Evolutionary conservation across 2,888 invertebrate species (phyloP).

Genomic region (Synergus gifuensis): DNA sequence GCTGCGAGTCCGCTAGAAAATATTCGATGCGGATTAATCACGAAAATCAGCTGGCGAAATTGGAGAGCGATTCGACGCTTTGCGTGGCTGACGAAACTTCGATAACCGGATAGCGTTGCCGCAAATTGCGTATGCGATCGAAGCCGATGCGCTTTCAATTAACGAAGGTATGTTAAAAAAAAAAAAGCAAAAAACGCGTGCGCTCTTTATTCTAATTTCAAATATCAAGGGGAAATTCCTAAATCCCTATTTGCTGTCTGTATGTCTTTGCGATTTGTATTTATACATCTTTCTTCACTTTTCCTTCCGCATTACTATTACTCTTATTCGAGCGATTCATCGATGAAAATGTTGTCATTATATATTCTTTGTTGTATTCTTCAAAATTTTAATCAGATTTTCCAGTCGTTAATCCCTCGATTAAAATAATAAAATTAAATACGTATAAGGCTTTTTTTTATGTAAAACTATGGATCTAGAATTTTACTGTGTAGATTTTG

Average conservation of each 20-base stretch:
- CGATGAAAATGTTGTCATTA: conserved; percentile 15
- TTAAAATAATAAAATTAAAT: too few relatives aligned
- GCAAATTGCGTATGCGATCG: conserved; percentile 75
- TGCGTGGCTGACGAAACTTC: conserved; percentile 71
- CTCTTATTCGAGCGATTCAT: conserved; percentile 33
- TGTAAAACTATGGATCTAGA: not conserved
- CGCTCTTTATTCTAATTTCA: conserved; percentile 60
- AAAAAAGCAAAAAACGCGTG: conserved; percentile 63
- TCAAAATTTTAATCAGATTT: too few relatives aligned
- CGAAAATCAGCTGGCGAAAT: conserved; percentile 64
- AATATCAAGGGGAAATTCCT: not conserved
- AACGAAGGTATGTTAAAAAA: conserved; percentile 74
- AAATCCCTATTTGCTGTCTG: not conserved
- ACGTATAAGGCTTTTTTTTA: too few relatives aligned
- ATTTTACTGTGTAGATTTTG: not conserved
- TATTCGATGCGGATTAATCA: conserved; percentile 55
- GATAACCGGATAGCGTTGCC: conserved; percentile 71
- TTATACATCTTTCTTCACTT: conserved; percentile 11
- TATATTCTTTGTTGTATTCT: too few relatives aligned
- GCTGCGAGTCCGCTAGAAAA: conserved; percentile 35
- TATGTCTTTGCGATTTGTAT: conserved; percentile 34
- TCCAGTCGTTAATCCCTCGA: too few relatives aligned
- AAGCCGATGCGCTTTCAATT: conserved; percentile 74
- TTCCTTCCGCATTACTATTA: not conserved
- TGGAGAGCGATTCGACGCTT: conserved; percentile 66